phyloP scores from a whole-genome alignment of 2,797 vertebrate species.

The Spinibarbus caldwelli region DNA sequence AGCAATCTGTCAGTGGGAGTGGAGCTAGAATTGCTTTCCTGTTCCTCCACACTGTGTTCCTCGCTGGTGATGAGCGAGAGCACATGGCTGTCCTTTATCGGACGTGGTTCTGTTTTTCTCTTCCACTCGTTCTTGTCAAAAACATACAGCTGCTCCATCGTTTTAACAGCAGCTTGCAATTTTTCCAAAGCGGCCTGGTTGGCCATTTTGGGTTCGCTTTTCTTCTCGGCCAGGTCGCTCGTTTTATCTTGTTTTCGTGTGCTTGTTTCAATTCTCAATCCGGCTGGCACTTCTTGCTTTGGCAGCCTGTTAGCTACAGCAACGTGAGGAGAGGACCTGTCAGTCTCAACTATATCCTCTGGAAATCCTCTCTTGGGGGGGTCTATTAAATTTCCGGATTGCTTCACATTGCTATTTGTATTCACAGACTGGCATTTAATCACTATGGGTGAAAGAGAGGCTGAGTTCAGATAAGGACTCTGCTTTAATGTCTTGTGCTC shows the following conservation, averaged over 20 bases:
- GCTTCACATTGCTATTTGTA: slow-evolving; percentile 74
- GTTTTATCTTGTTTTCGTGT: slow-evolving; percentile 76
- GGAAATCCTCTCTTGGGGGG: slow-evolving; percentile 38
- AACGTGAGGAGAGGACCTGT: slow-evolving; percentile 73
- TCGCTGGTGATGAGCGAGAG: slow-evolving; percentile 84
- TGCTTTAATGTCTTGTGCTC: slow-evolving; percentile 79
- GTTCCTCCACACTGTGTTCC: slow-evolving; percentile 68
- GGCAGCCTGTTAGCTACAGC: slow-evolving; percentile 74
- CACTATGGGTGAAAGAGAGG: slow-evolving; percentile 86
- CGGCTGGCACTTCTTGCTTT: slow-evolving; percentile 73
- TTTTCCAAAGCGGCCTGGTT: slow-evolving; percentile 86
- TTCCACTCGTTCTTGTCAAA: slow-evolving; percentile 93
- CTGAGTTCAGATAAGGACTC: slow-evolving; percentile 64
- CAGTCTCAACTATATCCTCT: slow-evolving; percentile 62
- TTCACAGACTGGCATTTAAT: slow-evolving; percentile 93
- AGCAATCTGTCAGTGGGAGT: slow-evolving; percentile 51
- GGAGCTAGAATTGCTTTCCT: slow-evolving; percentile 26
- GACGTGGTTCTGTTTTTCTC: slow-evolving; percentile 81
- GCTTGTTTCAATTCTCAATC: slow-evolving; percentile 79
- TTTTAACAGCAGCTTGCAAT: slow-evolving; percentile 92
- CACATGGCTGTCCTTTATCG: slow-evolving; percentile 85
- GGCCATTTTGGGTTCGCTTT: slow-evolving; percentile 72
- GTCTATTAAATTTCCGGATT: slow-evolving; percentile 59
- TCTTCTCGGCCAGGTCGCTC: slow-evolving; percentile 73
- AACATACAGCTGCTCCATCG: slow-evolving; percentile 97